These are phyloP conservation scores for Tenthredo distinguenda DNA, from an alignment of 2,888 invertebrate genomes.

Conservation along the genomic window DNA sequence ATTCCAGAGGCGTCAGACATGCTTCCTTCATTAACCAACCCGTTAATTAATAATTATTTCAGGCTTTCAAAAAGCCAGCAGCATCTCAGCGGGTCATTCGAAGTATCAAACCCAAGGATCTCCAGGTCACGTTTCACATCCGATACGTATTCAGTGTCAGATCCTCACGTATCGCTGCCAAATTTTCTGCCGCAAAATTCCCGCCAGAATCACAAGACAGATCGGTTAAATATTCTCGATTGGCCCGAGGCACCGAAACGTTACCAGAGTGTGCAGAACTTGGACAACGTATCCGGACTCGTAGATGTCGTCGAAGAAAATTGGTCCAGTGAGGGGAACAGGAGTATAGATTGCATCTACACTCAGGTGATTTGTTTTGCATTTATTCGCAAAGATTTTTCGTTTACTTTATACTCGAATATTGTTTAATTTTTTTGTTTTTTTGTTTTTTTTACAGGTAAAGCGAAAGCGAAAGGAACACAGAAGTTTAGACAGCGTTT, in stretches of 20 bases:
- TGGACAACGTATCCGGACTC: slow-evolving; percentile 74
- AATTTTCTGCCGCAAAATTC: slow-evolving; percentile 63
- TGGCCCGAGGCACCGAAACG: slow-evolving; percentile 74
- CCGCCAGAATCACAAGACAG: slow-evolving; percentile 62
- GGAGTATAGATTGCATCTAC: slow-evolving; percentile 74
- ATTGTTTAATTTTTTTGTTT: background rate
- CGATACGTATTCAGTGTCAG: slow-evolving; percentile 71
- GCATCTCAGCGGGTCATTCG: slow-evolving; percentile 73
- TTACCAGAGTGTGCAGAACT: slow-evolving; percentile 74
- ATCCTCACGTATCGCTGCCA: slow-evolving; percentile 66
- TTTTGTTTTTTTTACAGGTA: slow-evolving; percentile 64
- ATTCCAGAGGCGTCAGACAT: background rate
- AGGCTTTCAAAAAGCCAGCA: slow-evolving; percentile 76
- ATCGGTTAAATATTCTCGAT: slow-evolving; percentile 74
- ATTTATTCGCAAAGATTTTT: background rate
- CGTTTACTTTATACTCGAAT: background rate
- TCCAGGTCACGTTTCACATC: slow-evolving; percentile 73
- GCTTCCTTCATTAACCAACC: background rate
- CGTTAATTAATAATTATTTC: slow-evolving; percentile 45
- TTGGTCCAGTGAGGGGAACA: slow-evolving; percentile 73
- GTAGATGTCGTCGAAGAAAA: slow-evolving; percentile 76
- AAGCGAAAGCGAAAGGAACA: slow-evolving; percentile 76
- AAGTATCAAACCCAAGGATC: slow-evolving; percentile 67
- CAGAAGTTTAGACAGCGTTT: slow-evolving; percentile 74
- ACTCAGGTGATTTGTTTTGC: slow-evolving; percentile 68